Conservation (phyloP, 1,140 invertebrate genomes). For the Lineus longissimus region DNA sequence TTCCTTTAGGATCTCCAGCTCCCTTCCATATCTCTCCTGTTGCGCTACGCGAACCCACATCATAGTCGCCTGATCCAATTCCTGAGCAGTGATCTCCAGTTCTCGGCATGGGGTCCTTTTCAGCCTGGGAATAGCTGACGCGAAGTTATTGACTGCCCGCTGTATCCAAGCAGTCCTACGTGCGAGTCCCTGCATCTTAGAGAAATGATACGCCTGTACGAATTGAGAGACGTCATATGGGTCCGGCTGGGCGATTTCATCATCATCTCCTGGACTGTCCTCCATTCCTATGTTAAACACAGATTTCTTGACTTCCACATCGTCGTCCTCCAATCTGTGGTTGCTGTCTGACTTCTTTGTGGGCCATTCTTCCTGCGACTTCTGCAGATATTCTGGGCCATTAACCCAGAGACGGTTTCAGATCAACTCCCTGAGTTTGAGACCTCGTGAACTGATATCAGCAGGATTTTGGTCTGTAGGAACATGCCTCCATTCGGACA, state of each 20-base stretch:
- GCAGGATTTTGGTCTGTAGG: too few species aligned
- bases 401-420: too few species aligned
- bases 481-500: slow-evolving; percentile 1
- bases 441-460: too few species aligned
- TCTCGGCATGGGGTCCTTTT: neutral
- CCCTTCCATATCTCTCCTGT: neutral
- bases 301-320: neutral
- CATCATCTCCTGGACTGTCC: too few species aligned
- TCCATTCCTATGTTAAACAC: too few species aligned
- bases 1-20: neutral
- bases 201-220: too few species aligned
- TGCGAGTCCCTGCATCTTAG: too few species aligned
- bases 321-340: neutral
- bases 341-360: too few species aligned
- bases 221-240: too few species aligned
- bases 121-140: neutral
- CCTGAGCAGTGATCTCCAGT: neutral
- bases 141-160: neutral
- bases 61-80: neutral
- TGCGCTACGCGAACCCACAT: neutral
- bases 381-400: neutral
- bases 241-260: too few species aligned
- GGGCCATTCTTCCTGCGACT: neutral
- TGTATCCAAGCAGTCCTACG: neutral
- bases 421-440: too few species aligned